phyloP scores from a whole-genome alignment of 2,113 vertebrate genomes.

The Pimephales promelas region DNA sequence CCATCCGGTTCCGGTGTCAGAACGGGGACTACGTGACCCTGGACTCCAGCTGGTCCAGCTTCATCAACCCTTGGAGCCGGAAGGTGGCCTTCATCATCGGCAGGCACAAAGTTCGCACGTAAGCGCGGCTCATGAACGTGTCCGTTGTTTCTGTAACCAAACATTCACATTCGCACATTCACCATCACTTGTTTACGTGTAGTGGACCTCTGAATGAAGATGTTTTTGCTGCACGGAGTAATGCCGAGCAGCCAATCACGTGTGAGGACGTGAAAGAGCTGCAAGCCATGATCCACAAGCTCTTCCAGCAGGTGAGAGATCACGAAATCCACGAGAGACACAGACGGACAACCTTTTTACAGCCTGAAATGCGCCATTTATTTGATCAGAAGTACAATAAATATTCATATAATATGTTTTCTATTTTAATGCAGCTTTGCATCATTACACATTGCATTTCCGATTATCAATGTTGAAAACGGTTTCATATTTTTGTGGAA shows the following conservation, averaged over 20 bases:
- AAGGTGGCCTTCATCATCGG: conserved; percentile 90
- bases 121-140: conserved; percentile 58
- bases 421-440: too few species aligned
- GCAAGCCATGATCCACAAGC: conserved; percentile 88
- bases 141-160: background rate
- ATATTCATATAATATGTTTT: too few species aligned
- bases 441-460: too few species aligned
- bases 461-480: too few species aligned
- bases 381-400: background rate
- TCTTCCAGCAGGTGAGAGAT: conserved; percentile 84
- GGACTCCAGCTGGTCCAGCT: conserved; percentile 93
- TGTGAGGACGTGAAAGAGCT: conserved; percentile 84
- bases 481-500: too few species aligned
- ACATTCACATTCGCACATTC: background rate
- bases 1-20: conserved; percentile 85
- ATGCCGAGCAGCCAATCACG: conserved; percentile 65
- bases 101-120: conserved; percentile 88
- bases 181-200: conserved; percentile 31
- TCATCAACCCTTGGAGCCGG: conserved; percentile 91
- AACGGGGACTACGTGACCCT: conserved; percentile 87
- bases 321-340: background rate
- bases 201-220: conserved; percentile 91
- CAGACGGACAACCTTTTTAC: too few species aligned
- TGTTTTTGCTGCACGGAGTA: conserved; percentile 81
- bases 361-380: background rate